A percentile compares a stretch with the other conserved stretches of the same genome.
These are phyloP conservation scores for Picus viridis DNA, from an alignment of 2,797 vertebrate species.

Conservation along the genomic window DNA sequence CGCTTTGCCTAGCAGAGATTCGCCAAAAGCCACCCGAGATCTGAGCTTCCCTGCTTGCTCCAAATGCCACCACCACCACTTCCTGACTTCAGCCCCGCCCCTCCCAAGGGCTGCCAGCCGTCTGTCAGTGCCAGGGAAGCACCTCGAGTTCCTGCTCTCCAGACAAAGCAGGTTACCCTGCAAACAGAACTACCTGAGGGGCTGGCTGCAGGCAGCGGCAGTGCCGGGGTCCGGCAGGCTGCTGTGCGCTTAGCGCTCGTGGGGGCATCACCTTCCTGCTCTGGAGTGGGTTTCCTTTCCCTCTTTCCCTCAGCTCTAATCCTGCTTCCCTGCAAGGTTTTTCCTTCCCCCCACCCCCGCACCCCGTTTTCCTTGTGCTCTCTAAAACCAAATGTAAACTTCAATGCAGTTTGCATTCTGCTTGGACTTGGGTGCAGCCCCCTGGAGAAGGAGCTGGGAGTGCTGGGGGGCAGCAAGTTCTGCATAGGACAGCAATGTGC, in stretches of 20 bases:
- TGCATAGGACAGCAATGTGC: no score
- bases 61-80: neutral
- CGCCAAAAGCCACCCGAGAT: neutral
- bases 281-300: neutral
- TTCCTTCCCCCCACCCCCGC: neutral
- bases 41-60: neutral
- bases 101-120: neutral
- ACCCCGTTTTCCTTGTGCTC: neutral
- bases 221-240: neutral
- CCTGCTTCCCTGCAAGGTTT: neutral
- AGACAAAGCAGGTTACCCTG: neutral
- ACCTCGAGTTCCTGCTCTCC: neutral
- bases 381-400: slow-evolving; percentile 14
- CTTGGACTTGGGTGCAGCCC: slow-evolving; percentile 4
- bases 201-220: fast-evolving
- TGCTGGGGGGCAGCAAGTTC: no score
- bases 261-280: neutral
- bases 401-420: neutral
- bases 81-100: neutral
- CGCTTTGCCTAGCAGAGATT: neutral
- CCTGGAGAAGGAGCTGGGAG: no score
- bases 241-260: neutral
- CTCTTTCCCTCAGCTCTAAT: neutral
- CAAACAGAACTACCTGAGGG: neutral
- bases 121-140: neutral